These are phyloP conservation scores for Harpagus bidentatus DNA, from an alignment of 2,113 vertebrate genomes.

Conservation along the genomic window DNA sequence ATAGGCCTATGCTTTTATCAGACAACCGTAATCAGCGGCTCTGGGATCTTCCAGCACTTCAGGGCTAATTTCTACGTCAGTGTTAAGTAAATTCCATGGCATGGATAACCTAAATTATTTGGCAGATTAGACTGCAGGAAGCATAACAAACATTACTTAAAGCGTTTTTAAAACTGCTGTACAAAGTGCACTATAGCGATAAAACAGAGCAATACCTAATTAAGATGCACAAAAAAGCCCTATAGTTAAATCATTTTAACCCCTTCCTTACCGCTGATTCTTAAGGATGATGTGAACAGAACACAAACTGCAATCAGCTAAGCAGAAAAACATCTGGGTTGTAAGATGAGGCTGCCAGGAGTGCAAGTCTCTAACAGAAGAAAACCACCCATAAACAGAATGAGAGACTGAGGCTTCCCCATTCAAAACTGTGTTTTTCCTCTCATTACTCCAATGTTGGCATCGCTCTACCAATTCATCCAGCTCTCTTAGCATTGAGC, in stretches of 20 bases:
- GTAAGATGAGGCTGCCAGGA: background rate
- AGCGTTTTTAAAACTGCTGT: background rate
- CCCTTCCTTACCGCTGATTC: background rate
- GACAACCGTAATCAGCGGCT: background rate
- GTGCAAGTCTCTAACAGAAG: background rate
- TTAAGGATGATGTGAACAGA: background rate
- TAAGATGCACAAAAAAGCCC: background rate
- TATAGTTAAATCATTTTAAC: background rate
- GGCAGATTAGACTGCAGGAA: conserved; percentile 26
- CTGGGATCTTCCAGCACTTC: conserved; percentile 25
- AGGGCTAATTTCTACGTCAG: background rate
- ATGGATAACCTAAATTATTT: conserved; percentile 31
- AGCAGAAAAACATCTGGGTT: background rate
- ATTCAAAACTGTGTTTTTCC: background rate
- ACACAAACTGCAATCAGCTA: background rate
- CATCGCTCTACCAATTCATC: background rate
- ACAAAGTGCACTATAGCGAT: background rate
- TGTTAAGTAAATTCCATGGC: conserved; percentile 4
- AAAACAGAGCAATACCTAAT: conserved; percentile 1
- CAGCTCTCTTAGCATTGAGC: background rate
- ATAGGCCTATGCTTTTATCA: background rate
- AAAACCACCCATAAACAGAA: background rate
- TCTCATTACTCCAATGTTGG: background rate
- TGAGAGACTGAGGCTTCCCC: background rate
- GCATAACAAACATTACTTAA: conserved; percentile 35